Base-by-base conservation (phyloP, 1,140 invertebrate species). In the Bombus huntii region DNA sequence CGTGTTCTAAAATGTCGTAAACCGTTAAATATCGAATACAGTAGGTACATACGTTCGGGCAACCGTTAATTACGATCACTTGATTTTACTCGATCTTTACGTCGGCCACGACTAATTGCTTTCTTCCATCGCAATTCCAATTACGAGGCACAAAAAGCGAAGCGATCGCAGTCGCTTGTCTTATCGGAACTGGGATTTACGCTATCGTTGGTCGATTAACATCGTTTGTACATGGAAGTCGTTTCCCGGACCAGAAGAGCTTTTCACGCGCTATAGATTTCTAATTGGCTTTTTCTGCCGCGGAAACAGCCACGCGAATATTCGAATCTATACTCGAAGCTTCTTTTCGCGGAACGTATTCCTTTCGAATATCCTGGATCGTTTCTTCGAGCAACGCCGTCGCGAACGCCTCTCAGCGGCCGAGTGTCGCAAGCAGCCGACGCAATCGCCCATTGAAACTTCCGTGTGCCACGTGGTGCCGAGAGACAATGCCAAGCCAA, bases 31-130 rank as follows among this genome's bases (percentile, higher is more conserved):
- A 53, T 53, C 18, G 47, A 62, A 62, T 13, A 62, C 0, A 13
- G 28, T 62, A 2, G 28, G 59, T 13, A 13, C 6, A 8, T 2
- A n/a, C 0, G 31, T n/a, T 1, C 44, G 0, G 39, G 28, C 4
- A 28, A 37, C 2, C 66, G 78, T 80, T 57, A 71, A 80, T 80
- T 80, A 80, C 25, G 44, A 28, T 9, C 47, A 2, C 3, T 39
- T 13, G 25, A 71, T 81, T 81, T 57, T 34, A 15, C 66, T 53
- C 78, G 78, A 81, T 81, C 44, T 57, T 81, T 42, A 71, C 78
- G 70, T 68, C 78, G 34, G 6, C 34, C 31, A 31, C 66, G 78
- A 81, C 78, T 71, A 81, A 81, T 81, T 71, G 78, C 78, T 42
- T 57, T 81, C 78, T 71, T 47, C 66, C 71, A 31, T 81, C 78